phyloP scores from a whole-genome alignment of 2,113 vertebrate genomes.

The Copsychus sechellarum region DNA sequence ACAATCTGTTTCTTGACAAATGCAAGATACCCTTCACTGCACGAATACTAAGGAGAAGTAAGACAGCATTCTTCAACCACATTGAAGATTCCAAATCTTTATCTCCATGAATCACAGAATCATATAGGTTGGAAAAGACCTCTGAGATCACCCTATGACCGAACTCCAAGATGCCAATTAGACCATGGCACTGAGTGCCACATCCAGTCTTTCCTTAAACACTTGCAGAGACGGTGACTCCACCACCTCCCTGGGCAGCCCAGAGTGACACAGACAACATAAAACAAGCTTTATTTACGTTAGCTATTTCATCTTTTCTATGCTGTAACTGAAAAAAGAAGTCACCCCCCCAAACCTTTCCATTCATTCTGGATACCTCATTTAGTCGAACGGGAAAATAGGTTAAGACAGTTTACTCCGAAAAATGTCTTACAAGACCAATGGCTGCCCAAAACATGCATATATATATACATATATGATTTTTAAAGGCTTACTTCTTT shows the following conservation, averaged over 20 bases:
- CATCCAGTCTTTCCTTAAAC: background rate
- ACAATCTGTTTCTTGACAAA: background rate
- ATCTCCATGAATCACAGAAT: background rate
- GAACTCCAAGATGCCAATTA: background rate
- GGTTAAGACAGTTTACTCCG: background rate
- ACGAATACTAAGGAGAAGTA: background rate
- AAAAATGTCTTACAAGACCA: background rate
- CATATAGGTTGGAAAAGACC: background rate
- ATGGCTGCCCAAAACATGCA: background rate
- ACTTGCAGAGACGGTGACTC: background rate
- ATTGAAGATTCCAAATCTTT: background rate
- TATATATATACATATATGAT: background rate
- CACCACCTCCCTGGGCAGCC: background rate
- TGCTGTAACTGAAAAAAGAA: background rate
- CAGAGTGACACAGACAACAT: background rate
- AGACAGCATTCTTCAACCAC: background rate
- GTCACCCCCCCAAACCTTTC: too few relatives aligned
- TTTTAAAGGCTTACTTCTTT: slow-evolving; percentile 55
- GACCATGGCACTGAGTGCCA: too few relatives aligned
- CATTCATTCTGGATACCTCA: background rate
- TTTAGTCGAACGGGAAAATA: background rate
- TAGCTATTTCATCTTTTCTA: background rate
- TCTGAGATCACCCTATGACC: background rate
- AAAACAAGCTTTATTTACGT: background rate
- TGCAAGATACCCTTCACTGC: background rate